Evolutionary conservation across 2,113 vertebrate genomes (phyloP), one percentile per base, ranked within the genome.

Genomic region (Phaethornis superciliosus): DNA sequence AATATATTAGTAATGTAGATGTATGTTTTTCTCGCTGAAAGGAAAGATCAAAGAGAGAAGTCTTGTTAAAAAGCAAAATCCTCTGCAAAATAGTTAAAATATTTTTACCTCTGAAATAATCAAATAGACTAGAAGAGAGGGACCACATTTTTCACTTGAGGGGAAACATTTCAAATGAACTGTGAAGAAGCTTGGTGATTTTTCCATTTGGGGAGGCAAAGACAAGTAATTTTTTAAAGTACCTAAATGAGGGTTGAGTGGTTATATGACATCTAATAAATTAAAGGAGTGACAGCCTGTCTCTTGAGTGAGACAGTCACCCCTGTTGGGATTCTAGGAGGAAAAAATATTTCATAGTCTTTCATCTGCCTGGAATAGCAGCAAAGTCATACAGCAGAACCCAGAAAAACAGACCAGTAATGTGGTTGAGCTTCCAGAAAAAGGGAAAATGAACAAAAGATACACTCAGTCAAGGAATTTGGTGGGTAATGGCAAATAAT

Each of bases 191-290:
- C 20, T 69, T 60, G 23, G 60, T 70, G 55, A 69, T 33, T 85
- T 91, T 95, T 88, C 75, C 47, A 18, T 85, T 81, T 88, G 37
- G 24, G 28, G 26, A 89, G 47, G 32, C 55, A 91, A 33, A 81
- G 52, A 68, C 24, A 70, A 86, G 85, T 78, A 80, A 52, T 52
- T 88, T 88, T 93, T 86, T 81, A 81, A 94, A 88, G 52, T 71
- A 75, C 71, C 54, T 80, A 93, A 89, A 89, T 79, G 76, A 78
- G 52, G 47, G 60, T 75, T 81, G 76, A 81, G 20, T 88, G 32
- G 15, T 63, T 85, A 67, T 70, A 59, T 77, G 81, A 58, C 52
- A 60, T 70, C 71, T 74, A 85, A 85, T 90, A 94, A 90, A 93
- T 95, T 89, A 78, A 74, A 88, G 28, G 60, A 3, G 5, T 83